Evolutionary conservation across 64 coral and sea anemone species (phyloP).

Genomic region (Actinia equina): DNA sequence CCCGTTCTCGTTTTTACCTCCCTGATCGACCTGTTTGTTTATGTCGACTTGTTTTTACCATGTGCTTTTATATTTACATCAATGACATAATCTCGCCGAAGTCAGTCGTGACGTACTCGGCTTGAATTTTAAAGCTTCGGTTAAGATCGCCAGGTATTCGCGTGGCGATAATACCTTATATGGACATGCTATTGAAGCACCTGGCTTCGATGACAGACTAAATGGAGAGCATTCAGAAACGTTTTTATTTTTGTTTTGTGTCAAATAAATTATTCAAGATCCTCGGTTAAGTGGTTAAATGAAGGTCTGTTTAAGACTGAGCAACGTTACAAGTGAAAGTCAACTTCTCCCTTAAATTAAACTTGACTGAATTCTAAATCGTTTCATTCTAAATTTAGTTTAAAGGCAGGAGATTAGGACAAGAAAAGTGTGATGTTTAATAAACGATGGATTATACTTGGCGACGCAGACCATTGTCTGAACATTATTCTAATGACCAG

Average conservation of each 20-base stretch:
- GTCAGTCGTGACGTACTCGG: constrained; percentile 8
- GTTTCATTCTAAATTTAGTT: no score
- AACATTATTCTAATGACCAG: constrained; percentile 4
- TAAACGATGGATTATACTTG: neutral
- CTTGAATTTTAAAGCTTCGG: neutral
- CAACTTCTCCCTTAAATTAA: no score
- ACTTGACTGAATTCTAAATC: no score
- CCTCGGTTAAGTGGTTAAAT: neutral
- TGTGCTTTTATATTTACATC: constrained; percentile 3
- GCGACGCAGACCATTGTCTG: neutral
- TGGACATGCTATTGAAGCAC: neutral
- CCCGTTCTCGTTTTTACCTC: neutral
- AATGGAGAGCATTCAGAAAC: neutral
- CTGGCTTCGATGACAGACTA: neutral
- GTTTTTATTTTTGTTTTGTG: neutral
- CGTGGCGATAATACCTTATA: neutral
- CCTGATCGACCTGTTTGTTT: constrained; percentile 11
- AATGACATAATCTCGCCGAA: constrained; percentile 20
- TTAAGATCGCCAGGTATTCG: constrained; percentile 17
- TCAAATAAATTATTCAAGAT: neutral
- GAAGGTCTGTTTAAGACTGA: no score
- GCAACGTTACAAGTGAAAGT: no score
- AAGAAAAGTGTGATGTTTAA: neutral
- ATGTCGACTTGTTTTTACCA: constrained; percentile 4
- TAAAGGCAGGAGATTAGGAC: no score